Conservation (phyloP, 37 sponge, comb jelly and placozoan species). For the Chondrosia reniformis region DNA sequence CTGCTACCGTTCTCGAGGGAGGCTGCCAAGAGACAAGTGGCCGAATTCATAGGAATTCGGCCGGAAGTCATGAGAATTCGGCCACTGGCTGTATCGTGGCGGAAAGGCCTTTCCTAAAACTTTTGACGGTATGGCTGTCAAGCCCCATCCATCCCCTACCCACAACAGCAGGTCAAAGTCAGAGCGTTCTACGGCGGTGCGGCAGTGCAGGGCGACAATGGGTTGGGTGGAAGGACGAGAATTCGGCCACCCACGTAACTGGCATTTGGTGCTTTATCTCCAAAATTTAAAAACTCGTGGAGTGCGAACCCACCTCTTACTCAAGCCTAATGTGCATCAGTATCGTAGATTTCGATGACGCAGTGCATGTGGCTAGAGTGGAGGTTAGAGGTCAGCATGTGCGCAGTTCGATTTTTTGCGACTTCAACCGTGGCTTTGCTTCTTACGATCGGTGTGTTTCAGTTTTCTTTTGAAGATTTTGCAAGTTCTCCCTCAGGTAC, state of each 20-base stretch:
- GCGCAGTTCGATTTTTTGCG: too few species aligned
- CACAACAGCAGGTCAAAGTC: background rate
- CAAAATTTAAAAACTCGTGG: too few species aligned
- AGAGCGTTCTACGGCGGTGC: conserved; percentile 1
- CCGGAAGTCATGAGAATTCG: conserved; percentile 17
- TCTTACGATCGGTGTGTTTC: background rate
- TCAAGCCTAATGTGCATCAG: too few species aligned
- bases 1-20: conserved; percentile 8
- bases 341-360: too few species aligned
- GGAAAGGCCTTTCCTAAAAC: background rate
- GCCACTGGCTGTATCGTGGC: background rate
- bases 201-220: background rate
- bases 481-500: background rate
- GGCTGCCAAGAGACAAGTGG: conserved; percentile 1
- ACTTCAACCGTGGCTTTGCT: background rate
- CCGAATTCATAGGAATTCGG: conserved; percentile 27
- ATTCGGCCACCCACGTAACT: conserved; percentile 18
- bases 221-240: background rate
- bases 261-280: background rate
- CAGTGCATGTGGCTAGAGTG: too few species aligned
- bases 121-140: background rate
- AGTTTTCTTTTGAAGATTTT: background rate
- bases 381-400: too few species aligned
- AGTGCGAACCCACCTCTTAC: too few species aligned
- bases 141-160: conserved; percentile 9